Conservation (phyloP, 2,888 invertebrate species). For the Agrypnus murinus region DNA sequence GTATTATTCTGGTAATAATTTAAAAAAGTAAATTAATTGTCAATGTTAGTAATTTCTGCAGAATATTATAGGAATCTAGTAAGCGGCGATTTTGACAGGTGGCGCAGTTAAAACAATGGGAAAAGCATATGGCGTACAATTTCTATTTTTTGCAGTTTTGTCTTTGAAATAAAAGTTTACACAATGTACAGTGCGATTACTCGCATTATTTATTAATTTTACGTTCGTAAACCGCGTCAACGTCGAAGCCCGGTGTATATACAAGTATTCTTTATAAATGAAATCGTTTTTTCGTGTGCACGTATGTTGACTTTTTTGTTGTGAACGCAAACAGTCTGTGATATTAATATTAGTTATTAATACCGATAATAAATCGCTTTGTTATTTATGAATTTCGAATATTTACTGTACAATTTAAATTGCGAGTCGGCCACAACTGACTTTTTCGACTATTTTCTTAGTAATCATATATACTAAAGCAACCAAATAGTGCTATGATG, state of each 20-base stretch:
- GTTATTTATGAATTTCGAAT: conserved; percentile 52
- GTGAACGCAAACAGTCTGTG: conserved; percentile 77
- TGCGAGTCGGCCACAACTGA: conserved; percentile 38
- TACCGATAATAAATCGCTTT: conserved; percentile 52
- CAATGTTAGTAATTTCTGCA: too few species aligned
- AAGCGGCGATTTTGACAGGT: conserved; percentile 35
- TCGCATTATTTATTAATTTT: conserved; percentile 55
- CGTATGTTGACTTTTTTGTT: conserved; percentile 74
- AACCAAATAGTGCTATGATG: conserved; percentile 44
- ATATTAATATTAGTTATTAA: conserved; percentile 73
- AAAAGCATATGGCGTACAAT: conserved; percentile 61
- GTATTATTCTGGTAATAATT: too few species aligned
- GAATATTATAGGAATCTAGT: conserved; percentile 4
- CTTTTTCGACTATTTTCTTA: conserved; percentile 19
- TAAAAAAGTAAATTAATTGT: too few species aligned
- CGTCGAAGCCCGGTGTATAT: conserved; percentile 55
- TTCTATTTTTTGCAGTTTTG: conserved; percentile 61
- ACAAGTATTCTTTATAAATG: conserved; percentile 54
- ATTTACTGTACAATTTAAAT: conserved; percentile 46
- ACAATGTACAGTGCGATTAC: conserved; percentile 54
- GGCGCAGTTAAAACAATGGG: conserved; percentile 48
- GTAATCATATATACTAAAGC: conserved; percentile 27
- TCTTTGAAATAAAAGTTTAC: conserved; percentile 57
- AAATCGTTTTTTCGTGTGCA: conserved; percentile 60
- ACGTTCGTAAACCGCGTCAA: conserved; percentile 45